Evolutionary conservation across 2,113 vertebrate species (phyloP).

Genomic region (Crypturellus undulatus): DNA sequence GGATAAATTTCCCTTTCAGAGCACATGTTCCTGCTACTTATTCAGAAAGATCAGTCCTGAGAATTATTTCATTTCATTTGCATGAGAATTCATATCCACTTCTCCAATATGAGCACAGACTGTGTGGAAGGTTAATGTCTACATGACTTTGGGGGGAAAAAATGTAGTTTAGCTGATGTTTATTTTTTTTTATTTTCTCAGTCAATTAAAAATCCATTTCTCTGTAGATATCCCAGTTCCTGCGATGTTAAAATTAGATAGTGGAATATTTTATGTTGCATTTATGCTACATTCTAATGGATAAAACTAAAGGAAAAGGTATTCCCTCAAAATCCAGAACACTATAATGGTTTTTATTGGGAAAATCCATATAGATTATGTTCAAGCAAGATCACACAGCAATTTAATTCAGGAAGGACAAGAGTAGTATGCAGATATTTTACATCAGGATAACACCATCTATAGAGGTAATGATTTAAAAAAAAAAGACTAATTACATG

Average conservation of each 20-base stretch:
- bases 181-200: conserved; percentile 55
- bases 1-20: conserved; percentile 52
- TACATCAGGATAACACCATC: not conserved
- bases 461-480: not conserved
- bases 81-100: conserved; percentile 4
- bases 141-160: conserved; percentile 22
- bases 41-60: conserved; percentile 14
- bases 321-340: not conserved
- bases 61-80: conserved; percentile 34
- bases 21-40: conserved; percentile 23
- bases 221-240: not conserved
- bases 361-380: not conserved
- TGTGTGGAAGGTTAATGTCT: conserved; percentile 64
- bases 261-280: not conserved
- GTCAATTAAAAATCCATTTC: conserved; percentile 43
- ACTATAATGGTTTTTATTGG: conserved; percentile 2
- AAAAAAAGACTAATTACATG: not conserved
- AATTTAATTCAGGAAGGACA: not conserved
- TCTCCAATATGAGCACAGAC: not conserved
- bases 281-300: conserved; percentile 13
- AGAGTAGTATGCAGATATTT: conserved; percentile 2
- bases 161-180: not conserved
- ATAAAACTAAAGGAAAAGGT: not conserved
- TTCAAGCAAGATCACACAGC: not conserved
- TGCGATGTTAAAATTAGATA: conserved; percentile 33